These are phyloP conservation scores for Indicator indicator DNA, from an alignment of 2,113 vertebrate species.

Conservation along the genomic window DNA sequence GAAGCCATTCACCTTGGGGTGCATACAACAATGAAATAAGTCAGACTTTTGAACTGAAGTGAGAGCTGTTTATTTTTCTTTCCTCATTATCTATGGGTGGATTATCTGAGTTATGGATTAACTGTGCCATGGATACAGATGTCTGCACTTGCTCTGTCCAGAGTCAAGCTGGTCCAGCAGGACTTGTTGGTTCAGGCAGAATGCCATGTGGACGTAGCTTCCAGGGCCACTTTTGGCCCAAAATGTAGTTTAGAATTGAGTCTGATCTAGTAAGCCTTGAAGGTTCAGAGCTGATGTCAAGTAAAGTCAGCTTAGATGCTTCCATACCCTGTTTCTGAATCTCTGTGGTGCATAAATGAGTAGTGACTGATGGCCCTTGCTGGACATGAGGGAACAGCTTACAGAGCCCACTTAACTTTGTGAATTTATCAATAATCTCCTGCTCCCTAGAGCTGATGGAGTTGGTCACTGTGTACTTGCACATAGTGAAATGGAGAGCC, in stretches of 20 bases:
- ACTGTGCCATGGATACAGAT: slow-evolving; percentile 49
- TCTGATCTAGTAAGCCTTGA: neutral
- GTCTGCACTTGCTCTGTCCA: neutral
- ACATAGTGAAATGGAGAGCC: neutral
- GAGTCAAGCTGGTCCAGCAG: slow-evolving; percentile 11
- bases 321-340: neutral
- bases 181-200: slow-evolving; percentile 39
- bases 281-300: neutral
- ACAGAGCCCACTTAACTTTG: neutral
- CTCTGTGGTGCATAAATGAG: neutral
- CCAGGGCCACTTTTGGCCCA: neutral
- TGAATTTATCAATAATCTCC: neutral
- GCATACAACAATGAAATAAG: neutral
- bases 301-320: neutral
- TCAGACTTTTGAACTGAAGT: neutral
- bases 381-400: neutral
- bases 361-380: neutral
- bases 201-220: neutral
- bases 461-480: neutral
- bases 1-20: neutral
- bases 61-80: slow-evolving; percentile 57
- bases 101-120: slow-evolving; percentile 64
- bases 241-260: neutral
- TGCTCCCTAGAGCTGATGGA: neutral
- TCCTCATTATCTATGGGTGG: slow-evolving; percentile 50